Evolutionary conservation across 2,113 vertebrate species (phyloP), one percentile per base, ranked within the genome.

Genomic region (Labeo rohita): DNA sequence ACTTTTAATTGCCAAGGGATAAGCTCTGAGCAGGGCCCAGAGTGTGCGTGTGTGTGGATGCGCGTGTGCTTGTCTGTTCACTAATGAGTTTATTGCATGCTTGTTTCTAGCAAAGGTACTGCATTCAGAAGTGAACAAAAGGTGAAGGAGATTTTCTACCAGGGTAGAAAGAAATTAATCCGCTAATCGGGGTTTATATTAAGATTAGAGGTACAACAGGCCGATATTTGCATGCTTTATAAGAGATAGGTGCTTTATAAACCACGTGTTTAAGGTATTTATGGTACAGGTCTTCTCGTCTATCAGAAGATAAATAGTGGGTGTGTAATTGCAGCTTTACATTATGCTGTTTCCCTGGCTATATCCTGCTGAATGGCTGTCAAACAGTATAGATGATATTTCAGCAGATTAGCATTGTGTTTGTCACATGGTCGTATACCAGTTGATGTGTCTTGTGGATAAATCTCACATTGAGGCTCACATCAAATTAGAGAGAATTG

Each of bases 1-100:
- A 94, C 92, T 93, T 95, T 94, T 95, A 94, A 95, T 95, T 95
- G 93, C 92, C 80, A 90, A 88, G 13, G 92, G 93, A 94, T 94
- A 94, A 94, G 92, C 93, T 92, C 90, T 85, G 83, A 92, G 90
- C 87, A 90, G 88, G 68, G 87, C 66, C 65, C 12, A 50, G 77
- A 80, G 88, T 68, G 88, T 74, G 68, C 65, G 61, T 80, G 87
- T 83, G 79, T 87, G 50, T 45, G 50, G 56, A 54, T 66, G 83
- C 76, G 59, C 47, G 81, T 72, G 77, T 23, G 81, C 54, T 84
- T 63, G 28, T 77, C 28, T 87, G 91, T 81, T 66, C 56, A 65
- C 91, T 95, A 93, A 93, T 94, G 91, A 93, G 93, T 90, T 87
- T 90, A 93, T 92, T 89, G 87, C 90, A 88, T 88, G 87, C 91